Conservation (phyloP, 2,113 vertebrate species). For the Platichthys flesus region DNA sequence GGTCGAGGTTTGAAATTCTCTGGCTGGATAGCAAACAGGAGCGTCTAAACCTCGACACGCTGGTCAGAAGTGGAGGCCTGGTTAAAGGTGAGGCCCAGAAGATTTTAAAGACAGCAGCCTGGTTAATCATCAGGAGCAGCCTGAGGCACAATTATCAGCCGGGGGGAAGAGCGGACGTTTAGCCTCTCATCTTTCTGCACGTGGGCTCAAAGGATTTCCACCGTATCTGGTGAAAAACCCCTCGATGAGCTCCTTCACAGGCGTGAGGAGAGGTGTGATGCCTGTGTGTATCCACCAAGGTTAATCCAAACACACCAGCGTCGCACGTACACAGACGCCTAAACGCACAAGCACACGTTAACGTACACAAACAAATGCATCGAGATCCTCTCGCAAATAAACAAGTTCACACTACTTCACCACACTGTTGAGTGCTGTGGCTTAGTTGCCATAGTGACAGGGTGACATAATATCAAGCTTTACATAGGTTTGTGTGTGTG, state of each 20-base stretch:
- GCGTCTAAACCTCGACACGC: background rate
- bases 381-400: slow-evolving; percentile 35
- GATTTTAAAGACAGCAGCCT: background rate
- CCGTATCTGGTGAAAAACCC: slow-evolving; percentile 27
- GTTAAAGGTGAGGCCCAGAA: background rate
- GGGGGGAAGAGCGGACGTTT: slow-evolving; percentile 26
- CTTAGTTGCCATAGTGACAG: slow-evolving; percentile 73
- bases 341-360: slow-evolving; percentile 21
- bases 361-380: slow-evolving; percentile 36
- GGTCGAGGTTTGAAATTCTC: too few species aligned
- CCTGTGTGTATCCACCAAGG: slow-evolving; percentile 12
- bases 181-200: slow-evolving; percentile 13
- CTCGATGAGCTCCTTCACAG: slow-evolving; percentile 21
- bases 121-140: background rate
- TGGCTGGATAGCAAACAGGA: background rate
- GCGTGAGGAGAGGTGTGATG: slow-evolving; percentile 20
- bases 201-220: slow-evolving; percentile 33
- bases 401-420: slow-evolving; percentile 34
- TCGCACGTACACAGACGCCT: background rate
- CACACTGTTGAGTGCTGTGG: slow-evolving; percentile 40
- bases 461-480: slow-evolving; percentile 60
- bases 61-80: background rate
- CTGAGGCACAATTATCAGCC: slow-evolving; percentile 2
- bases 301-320: slow-evolving; percentile 39
- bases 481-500: slow-evolving; percentile 26